Conservation (phyloP, 2,113 vertebrate species). For the Pelecanus crispus region DNA sequence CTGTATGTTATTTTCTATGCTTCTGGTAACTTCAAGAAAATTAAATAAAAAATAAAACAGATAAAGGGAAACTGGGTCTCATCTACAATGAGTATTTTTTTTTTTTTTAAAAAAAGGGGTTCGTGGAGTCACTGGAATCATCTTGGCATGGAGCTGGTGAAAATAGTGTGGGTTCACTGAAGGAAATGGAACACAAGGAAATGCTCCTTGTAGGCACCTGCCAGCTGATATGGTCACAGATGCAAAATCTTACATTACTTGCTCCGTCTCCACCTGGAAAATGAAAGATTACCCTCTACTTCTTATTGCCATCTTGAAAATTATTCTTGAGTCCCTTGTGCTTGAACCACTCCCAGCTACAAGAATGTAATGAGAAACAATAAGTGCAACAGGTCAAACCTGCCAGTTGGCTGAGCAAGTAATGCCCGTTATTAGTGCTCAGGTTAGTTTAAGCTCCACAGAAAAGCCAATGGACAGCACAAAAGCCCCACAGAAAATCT, state of each 20-base stretch:
- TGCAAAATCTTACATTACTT: background rate
- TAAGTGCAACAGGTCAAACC: background rate
- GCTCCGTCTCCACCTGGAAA: rapidly evolving
- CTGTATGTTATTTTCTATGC: background rate
- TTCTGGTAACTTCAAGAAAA: background rate
- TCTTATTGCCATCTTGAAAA: background rate
- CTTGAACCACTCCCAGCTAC: background rate
- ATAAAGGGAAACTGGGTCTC: background rate
- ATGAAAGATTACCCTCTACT: background rate
- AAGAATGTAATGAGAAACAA: background rate
- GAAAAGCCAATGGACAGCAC: background rate
- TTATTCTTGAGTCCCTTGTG: background rate
- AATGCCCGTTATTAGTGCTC: background rate
- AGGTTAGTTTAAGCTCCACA: background rate
- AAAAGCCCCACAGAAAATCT: background rate
- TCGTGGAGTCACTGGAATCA: background rate
- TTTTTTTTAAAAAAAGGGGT: background rate
- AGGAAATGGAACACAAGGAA: too few species aligned
- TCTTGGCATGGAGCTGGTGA: background rate
- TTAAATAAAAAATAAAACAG: background rate
- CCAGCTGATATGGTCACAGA: background rate
- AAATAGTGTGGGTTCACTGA: background rate
- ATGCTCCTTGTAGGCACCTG: background rate
- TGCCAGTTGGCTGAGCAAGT: background rate
- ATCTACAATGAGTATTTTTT: background rate